Base-by-base conservation (phyloP, 2,113 vertebrate species). In the Xiphophorus hellerii region DNA sequence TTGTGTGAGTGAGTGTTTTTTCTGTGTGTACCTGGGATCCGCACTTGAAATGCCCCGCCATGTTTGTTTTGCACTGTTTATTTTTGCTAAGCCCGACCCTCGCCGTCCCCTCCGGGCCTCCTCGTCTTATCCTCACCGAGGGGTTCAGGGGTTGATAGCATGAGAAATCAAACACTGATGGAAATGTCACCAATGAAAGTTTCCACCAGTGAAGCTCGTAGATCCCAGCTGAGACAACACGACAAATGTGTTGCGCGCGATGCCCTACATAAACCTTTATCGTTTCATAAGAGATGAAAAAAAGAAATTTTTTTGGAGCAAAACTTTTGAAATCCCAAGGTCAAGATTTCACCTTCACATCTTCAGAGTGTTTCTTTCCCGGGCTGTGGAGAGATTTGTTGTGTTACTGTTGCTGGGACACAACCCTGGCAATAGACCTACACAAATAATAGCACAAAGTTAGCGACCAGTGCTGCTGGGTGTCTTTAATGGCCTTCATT, bases 41-140 rank as follows among this genome's bases (percentile, higher is more conserved):
- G 75, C 79, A 82, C 82, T 86, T 86, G 65, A 90, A 90, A 88
- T 54, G 48, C 63, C 64, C 70, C 51, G 63, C 71, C 86, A 82
- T 87, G 88, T 89, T 92, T 90, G 81, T 87, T 88, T 90, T 91
- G 76, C 88, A 89, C 81, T 89, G 82, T 90, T 91, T 91, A 71
- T 86, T 90, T 42, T 87, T 84, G 84, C 84, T 84, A 74, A 73
- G 71, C 76, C 83, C 73, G 66, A 64, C 74, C 86, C 31, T 78
- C 73, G 70, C 73, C 73, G 72, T 68, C 76, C 73, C 63, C 74
- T 68, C 27, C 68, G 30, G 75, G 63, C 77, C 69, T 80, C 73
- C 77, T 66, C 68, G 54, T 79, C 78, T 88, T 69, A 73, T 74
- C 80, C 74, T 58, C 44, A 30, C 73, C 1, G 51, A 35, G 73